Evolutionary conservation across 1,140 invertebrate genomes (phyloP).

Genomic region (Lineus longissimus): DNA sequence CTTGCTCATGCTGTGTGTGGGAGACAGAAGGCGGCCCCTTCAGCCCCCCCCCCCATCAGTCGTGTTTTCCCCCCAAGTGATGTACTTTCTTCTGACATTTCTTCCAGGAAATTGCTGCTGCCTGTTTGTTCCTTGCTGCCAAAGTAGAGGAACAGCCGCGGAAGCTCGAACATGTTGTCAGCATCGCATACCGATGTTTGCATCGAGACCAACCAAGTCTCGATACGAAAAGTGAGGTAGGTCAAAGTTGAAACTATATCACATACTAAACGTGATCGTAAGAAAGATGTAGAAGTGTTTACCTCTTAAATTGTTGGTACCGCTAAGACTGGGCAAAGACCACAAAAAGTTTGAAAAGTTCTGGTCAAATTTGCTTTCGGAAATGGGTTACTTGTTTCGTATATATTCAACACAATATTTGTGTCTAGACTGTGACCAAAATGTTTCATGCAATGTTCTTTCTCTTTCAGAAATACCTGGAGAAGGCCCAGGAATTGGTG

Average conservation of each 20-base stretch:
- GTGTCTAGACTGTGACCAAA: too few species aligned
- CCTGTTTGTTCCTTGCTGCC: slow-evolving; percentile 82
- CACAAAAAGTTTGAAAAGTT: too few species aligned
- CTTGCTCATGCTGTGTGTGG: too few species aligned
- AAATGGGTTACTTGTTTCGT: too few species aligned
- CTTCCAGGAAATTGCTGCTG: slow-evolving; percentile 43
- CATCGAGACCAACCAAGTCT: slow-evolving; percentile 60
- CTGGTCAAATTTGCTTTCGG: too few species aligned
- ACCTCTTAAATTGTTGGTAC: too few species aligned
- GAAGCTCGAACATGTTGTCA: slow-evolving; percentile 93
- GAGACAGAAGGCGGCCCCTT: too few species aligned
- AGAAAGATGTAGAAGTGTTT: neutral
- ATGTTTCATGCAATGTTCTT: too few species aligned
- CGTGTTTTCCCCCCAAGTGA: too few species aligned
- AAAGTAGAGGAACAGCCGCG: slow-evolving; percentile 96
- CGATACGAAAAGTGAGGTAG: slow-evolving; percentile 70
- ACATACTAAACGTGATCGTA: slow-evolving; percentile 1
- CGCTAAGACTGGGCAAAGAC: too few species aligned
- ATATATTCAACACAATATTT: too few species aligned
- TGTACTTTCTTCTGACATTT: neutral
- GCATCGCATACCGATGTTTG: slow-evolving; percentile 79
- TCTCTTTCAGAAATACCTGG: slow-evolving; percentile 66
- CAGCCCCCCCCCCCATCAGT: too few species aligned
- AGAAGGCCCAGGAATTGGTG: slow-evolving; percentile 83
- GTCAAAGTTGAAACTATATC: slow-evolving; percentile 7